These are phyloP conservation scores for Percopsis omiscomaycus DNA, from an alignment of 2,797 vertebrate genomes.

Conservation along the genomic window DNA sequence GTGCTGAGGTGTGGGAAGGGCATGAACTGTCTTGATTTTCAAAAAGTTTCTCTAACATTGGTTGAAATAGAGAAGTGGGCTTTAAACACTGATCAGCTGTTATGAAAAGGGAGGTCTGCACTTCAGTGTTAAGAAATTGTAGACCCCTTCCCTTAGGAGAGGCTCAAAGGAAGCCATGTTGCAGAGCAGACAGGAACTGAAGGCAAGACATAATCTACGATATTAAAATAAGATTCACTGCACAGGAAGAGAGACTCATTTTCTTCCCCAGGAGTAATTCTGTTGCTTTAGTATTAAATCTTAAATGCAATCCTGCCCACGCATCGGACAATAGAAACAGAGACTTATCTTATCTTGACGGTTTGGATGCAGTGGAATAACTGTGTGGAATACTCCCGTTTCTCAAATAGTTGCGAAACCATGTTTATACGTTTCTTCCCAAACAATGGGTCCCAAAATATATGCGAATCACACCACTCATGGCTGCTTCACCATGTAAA, in stretches of 20 bases:
- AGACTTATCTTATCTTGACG: conserved; percentile 39
- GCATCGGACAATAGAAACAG: conserved; percentile 15
- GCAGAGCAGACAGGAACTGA: conserved; percentile 28
- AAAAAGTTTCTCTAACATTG: no score
- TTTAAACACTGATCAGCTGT: not conserved
- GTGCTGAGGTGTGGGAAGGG: no score
- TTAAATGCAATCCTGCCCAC: conserved; percentile 26
- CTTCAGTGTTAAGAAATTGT: conserved; percentile 11
- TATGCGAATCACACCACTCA: conserved; percentile 29
- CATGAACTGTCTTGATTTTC: no score
- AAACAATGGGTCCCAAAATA: conserved; percentile 48
- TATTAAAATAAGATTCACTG: conserved; percentile 11
- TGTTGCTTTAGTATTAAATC: conserved; percentile 33
- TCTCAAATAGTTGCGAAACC: conserved; percentile 39
- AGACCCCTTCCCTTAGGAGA: conserved; percentile 10
- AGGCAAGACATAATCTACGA: conserved; percentile 4
- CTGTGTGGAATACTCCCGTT: conserved; percentile 13
- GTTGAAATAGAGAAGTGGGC: no score
- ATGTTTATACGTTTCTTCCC: conserved; percentile 45
- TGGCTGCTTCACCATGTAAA: conserved; percentile 30
- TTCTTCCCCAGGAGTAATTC: conserved; percentile 27
- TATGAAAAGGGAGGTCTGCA: not conserved
- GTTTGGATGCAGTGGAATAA: conserved; percentile 16
- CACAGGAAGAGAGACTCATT: conserved; percentile 6
- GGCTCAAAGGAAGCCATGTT: conserved; percentile 25